Evolutionary conservation across 2,888 invertebrate species (phyloP).

Genomic region (Deilephila elpenor): DNA sequence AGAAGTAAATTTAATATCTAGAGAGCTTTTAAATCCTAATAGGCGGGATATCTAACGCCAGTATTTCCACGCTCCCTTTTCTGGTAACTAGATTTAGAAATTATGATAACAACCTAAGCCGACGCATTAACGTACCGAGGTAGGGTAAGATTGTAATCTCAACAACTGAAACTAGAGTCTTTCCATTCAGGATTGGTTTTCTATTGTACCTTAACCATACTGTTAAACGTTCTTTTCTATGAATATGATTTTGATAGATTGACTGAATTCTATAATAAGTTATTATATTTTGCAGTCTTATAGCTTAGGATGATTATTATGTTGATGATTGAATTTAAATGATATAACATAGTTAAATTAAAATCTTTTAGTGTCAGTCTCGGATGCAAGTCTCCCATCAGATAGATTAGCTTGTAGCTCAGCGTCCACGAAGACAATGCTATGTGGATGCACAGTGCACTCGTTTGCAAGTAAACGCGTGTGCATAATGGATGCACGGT

Average conservation of each 20-base stretch:
- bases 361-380: background rate
- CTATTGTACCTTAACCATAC: no score
- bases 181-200: no score
- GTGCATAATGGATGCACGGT: constrained; percentile 82
- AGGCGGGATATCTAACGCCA: background rate
- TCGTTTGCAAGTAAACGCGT: constrained; percentile 80
- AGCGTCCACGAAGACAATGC: constrained; percentile 15
- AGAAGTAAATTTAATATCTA: no score
- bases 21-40: no score
- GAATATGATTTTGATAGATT: no score
- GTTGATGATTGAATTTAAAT: no score
- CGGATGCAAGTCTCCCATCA: background rate
- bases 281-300: no score
- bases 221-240: no score
- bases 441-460: constrained; percentile 70
- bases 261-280: no score
- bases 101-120: background rate
- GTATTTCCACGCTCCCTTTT: background rate
- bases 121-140: background rate
- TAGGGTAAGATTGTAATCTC: background rate
- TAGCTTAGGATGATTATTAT: no score
- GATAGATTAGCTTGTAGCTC: background rate
- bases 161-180: background rate
- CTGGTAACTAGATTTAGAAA: background rate
- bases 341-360: no score